Evolutionary conservation across 2,888 invertebrate genomes (phyloP), one percentile per base, ranked within the genome.

Genomic region (Panzeria rudis): DNA sequence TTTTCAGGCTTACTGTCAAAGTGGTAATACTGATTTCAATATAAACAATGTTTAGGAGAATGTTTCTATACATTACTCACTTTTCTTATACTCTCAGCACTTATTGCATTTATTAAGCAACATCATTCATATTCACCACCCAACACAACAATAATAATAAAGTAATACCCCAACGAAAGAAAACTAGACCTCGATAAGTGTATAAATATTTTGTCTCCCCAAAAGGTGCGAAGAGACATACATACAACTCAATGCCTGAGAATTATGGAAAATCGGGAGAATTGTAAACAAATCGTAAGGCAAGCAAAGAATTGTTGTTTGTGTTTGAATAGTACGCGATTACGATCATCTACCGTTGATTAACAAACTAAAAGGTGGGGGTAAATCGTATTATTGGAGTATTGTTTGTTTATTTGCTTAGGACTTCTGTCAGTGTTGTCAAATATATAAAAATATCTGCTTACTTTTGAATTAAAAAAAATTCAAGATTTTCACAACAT

Each of bases 181-280:
- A 69, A 76, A 35, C 20, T 52, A 71, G 6, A 75, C 17, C 61
- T 38, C 73, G 2, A n/a, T 75, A n/a, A 52, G 50, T 52, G 35
- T 52, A 32, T 50, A 61, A 62, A 71, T 29, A 23, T 41, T 44
- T 66, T 38, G 20, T 23, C 29, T 59, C 50, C 72, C 72, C 25
- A 71, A 72, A 72, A 73, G 72, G 68, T 81, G 77, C 38, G 35
- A 81, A 32, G 17, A 62, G 72, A 69, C 11, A 44, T 35, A 32
- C 15, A 56, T 2, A 13, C 13, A 54, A n/a, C 4, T 23, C 3
- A 9, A 13, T 41, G 61, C 3, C 6, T 64, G 25, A 64, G 29
- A 20, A 62, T 4, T 25, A 35, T 73, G 38, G 20, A 62, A 23
- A 35, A 35, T 54, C 8, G 50, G 38, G 59, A 69, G 71, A 23